Base-by-base conservation (phyloP, 2,113 vertebrate genomes). In the Melanotaenia duboulayi region DNA sequence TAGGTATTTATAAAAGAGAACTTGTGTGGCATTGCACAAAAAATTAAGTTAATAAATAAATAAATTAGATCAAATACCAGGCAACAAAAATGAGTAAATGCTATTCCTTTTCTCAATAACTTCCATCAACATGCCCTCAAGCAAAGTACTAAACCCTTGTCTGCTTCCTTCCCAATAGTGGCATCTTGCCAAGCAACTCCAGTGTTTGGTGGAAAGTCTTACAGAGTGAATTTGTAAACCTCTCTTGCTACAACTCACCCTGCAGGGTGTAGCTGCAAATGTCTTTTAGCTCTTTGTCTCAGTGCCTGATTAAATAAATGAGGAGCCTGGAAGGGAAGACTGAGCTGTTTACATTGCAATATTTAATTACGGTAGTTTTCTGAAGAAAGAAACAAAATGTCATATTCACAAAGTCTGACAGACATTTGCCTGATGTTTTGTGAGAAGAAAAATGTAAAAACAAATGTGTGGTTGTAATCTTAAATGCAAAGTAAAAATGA, bases 201-300 rank as follows among this genome's bases (percentile, higher is more conserved):
- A 81, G 50, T 71, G 51, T 82, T 78, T 71, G 52, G 25, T 71
- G 40, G 57, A 60, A 66, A 84, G 66, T 19, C 44, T 73, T n/a
- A 46, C 48, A 64, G 65, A 76, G 57, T 52, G 55, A 77, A 79
- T 75, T 74, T 69, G 28, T 83, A 72, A 78, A 78, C 40, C 54
- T 76, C 42, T 22, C 58, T 50, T 49, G 39, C 48, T 68, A 12
- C 68, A 58, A 40, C 60, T 80, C 60, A 71, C 32, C 71, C 66
- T 32, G 39, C 52, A 54, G 66, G 24, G 65, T 42, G 60, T 59
- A 58, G 52, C 68, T 64, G 69, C 82, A 80, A 86, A 83, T 80
- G 76, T 78, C 66, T 63, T 40, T 59, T 49, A 81, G 74, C 54
- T 78, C 76, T 87, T 86, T 87, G 80, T 85, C 54, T 71, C 49